Evolutionary conservation across 35 echinoderm and acorn worm species (phyloP), one percentile per base, ranked within the genome.

Genomic region (Acanthaster planci): DNA sequence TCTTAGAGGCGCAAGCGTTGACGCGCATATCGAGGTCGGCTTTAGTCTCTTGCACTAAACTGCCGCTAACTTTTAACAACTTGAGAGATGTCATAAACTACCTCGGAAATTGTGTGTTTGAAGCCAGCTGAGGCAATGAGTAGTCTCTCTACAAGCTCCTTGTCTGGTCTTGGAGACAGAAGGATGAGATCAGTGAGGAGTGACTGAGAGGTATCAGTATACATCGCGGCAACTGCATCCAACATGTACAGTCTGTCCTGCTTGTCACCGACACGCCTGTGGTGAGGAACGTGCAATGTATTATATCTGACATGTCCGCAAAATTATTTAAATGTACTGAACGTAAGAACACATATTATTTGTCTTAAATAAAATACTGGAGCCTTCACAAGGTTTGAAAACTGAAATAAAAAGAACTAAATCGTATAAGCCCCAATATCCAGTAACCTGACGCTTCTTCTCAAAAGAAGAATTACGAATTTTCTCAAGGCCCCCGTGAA

Each of bases 141-240:
- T 42, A 79, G 42, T 79, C 77, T 79, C 38, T 42, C 37, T n/a
- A 79, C 77, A 9, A 79, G 77, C 21, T 79, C 77, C 37, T 79
- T 79, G 23, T 79, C 27, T 42, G 77, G 77, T 39, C 39, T 79
- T 39, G 77, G 38, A 16, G 77, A 39, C 42, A 39, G 36, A 23
- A 79, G 37, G 37, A 79, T 39, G 42, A 39, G 31, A 79, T 79
- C 77, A 38, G 77, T 38, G 0, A 79, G 42, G 17, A 79, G 37
- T 37, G 77, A 79, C 77, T 79, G 77, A 23, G 37, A 42, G 17
- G 22, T 37, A 38, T 79, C 77, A 22, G 77, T 79, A 14, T 79
- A 10, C 37, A 79, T 23, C 77, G 77, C 37, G 37, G 77, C 15
- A 23, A 79, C 77, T 15, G 77, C 77, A 47, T 79, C 77, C 22